Percentiles rank a stretch among this genome's conserved stretches.
These are phyloP conservation scores for Rhinolophus ferrumequinum DNA, from an alignment of 2,113 vertebrate genomes.

Conservation along the genomic window DNA sequence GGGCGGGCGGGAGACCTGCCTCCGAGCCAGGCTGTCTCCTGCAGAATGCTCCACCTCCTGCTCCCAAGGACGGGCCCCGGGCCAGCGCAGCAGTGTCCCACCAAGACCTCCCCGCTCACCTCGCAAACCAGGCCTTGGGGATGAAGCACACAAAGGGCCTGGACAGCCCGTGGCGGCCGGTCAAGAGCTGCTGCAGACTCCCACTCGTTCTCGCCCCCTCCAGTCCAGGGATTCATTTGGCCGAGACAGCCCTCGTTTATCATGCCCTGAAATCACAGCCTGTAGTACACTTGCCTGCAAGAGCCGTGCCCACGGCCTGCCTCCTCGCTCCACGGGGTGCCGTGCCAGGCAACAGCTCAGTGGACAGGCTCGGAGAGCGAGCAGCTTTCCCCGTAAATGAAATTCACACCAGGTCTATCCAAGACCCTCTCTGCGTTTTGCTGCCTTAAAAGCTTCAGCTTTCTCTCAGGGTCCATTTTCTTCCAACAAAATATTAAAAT, in stretches of 20 bases:
- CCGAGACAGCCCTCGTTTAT: not conserved
- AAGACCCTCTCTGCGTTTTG: not conserved
- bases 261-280: accelerated
- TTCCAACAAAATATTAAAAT: conserved; percentile 36
- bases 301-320: accelerated
- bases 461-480: conserved; percentile 61
- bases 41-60: accelerated
- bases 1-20: not conserved
- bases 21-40: not conserved
- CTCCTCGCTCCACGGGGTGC: accelerated
- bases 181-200: not conserved
- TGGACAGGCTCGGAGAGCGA: accelerated
- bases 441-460: conserved; percentile 65
- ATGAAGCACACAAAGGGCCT: accelerated
- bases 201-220: not conserved
- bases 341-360: accelerated
- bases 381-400: not conserved
- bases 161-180: accelerated
- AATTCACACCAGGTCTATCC: no score
- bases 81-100: accelerated
- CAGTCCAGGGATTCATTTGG: not conserved
- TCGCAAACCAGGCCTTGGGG: accelerated
- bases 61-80: not conserved
- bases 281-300: not conserved
- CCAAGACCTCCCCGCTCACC: accelerated